Evolutionary conservation across 2,888 invertebrate species (phyloP), one percentile per base, ranked within the genome.

Genomic region (Rhagophthalmus giganteus): DNA sequence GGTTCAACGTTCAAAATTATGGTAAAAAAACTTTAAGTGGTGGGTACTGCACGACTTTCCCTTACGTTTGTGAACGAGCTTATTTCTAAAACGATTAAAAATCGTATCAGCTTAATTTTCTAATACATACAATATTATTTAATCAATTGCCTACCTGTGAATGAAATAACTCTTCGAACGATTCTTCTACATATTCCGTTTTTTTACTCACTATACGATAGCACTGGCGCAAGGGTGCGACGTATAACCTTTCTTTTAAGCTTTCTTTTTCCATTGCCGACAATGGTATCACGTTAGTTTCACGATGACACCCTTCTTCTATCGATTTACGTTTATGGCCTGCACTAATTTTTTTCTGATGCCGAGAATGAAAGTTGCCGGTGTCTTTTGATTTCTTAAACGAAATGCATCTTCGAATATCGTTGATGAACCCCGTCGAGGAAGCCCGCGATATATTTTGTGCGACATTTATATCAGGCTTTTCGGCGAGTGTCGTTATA

Each of bases 251-350:
- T 14, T 46, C 46, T 13, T 31, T 12, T 26, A 46, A 33, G 13
- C 32, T 15, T 20, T 46, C 46, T 9, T 31, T 46, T 15, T 46
- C 46, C 46, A 46, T 46, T 2, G 26, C 14, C 1, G 46, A 39
- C 12, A 46, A 9, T 1, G 31, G 38, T 12, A 9, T 11, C 11
- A 34, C 28, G 8, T 5, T 11, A 11, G 10, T 27, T 2, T 14
- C 11, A 11, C 37, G 26, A 2, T 14, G 15, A 1, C 5, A 12
- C 3, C 32, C 5, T 14, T 20, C 7, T 20, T 20, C 7, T 20
- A 20, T 5, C 4, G 20, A 20, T 20, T 20, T 7, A 5, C 20
- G 20, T 20, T 20, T 20, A 7, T 20, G 4, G 20, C 20, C 7
- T 20, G 20, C 7, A 5, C n/a, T n/a, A n/a, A n/a, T n/a, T n/a